phyloP scores from a whole-genome alignment of 2,797 vertebrate species.

The Anguilla marmorata region DNA sequence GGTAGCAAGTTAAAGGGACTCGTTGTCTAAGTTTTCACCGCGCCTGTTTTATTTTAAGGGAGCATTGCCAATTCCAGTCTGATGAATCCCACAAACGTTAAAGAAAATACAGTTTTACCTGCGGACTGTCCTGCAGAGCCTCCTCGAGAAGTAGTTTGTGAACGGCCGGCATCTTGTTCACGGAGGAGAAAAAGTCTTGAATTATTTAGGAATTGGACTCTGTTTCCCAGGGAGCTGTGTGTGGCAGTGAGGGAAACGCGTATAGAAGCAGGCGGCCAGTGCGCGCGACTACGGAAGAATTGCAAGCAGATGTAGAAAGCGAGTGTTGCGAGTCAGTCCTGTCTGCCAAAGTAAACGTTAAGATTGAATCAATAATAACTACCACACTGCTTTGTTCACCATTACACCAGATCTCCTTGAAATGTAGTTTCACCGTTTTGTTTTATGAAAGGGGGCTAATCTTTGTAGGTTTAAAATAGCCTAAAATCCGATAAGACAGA shows the following conservation, averaged over 20 bases:
- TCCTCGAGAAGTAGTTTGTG: slow-evolving; percentile 94
- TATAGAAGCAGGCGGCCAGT: slow-evolving; percentile 51
- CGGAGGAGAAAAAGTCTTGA: slow-evolving; percentile 57
- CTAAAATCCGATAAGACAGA: neutral
- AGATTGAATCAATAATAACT: neutral
- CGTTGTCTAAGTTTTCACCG: slow-evolving; percentile 25
- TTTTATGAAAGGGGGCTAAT: neutral
- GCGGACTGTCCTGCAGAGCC: slow-evolving; percentile 93
- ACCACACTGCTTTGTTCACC: neutral
- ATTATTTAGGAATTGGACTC: slow-evolving; percentile 64
- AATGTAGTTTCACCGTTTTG: neutral
- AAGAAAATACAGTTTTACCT: slow-evolving; percentile 72
- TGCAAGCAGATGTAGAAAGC: neutral
- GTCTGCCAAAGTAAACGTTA: neutral
- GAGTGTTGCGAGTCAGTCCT: neutral
- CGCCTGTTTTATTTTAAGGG: neutral
- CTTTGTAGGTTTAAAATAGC: no score
- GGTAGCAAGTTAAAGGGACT: slow-evolving; percentile 7
- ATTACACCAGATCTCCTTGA: neutral
- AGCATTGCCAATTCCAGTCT: neutral
- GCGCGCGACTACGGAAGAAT: slow-evolving; percentile 38
- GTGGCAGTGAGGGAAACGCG: slow-evolving; percentile 49
- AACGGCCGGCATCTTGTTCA: slow-evolving; percentile 88
- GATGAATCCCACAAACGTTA: neutral
- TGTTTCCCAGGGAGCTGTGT: slow-evolving; percentile 66